Evolutionary conservation across 2,888 invertebrate species (phyloP), one percentile per base, ranked within the genome.

Genomic region (Thymelicus acteon): DNA sequence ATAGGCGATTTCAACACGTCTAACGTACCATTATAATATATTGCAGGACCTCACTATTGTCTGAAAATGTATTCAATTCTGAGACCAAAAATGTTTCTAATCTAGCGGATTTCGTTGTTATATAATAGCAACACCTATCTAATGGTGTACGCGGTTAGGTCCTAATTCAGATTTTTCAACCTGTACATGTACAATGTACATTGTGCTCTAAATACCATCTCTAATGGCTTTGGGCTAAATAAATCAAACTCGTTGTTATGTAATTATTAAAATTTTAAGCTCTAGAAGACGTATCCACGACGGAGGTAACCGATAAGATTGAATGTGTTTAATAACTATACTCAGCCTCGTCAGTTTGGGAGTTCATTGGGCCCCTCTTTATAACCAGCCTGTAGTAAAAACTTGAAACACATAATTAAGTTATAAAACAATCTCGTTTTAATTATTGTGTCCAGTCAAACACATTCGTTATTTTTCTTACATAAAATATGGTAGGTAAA

Each of bases 371-470:
- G 54, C n/a, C 37, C 48, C 39, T 62, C 13, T 57, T 12, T 37
- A 37, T 57, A 69, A 62, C 62, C 19, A 48, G 62, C 44, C 39
- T 19, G 37, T 15, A 62, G 57, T 57, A 57, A 69, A 68, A 70
- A 58, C 39, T 64, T 40, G 57, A 7, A 63, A 58, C 63, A 58
- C 39, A 39, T 63, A 70, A 63, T 70, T 58, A 70, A 57, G 57
- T 63, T 47, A 58, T 70, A 70, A 64, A 68, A 58, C 63, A 64
- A 64, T 64, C 47, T 64, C 37, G 44, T 40, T 60, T 64, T 64
- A 70, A 64, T 70, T 70, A 31, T n/a, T 69, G 15, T 31, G 15
- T 57, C 8, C 47, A 48, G 19, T 58, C 31, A 68, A 58, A 60
- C 12, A 61, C 40, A 31, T 40, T 68, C 47, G 31, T 44, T 54